A percentile compares a stretch with the other conserved stretches of the same genome.
phyloP scores from a whole-genome alignment of 2,797 vertebrate genomes.

The Lagorchestes hirsutus region DNA sequence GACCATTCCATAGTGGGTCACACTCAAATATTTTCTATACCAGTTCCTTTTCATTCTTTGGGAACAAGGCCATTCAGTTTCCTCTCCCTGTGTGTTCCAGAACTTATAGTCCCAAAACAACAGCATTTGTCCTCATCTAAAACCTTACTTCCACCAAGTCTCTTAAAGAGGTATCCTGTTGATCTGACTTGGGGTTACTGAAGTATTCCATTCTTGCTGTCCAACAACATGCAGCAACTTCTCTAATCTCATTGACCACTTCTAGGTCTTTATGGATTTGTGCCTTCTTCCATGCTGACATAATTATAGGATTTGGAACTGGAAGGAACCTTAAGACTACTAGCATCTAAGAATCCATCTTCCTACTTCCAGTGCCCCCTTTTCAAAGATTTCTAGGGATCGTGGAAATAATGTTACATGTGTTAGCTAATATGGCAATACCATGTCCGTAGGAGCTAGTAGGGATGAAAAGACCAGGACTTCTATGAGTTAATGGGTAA shows the following conservation, averaged over 20 bases:
- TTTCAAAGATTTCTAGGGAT: conserved; percentile 40
- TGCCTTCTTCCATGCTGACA: neutral
- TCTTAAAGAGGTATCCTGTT: neutral
- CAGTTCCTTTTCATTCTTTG: conserved; percentile 19
- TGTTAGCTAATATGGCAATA: neutral
- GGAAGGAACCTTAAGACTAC: neutral
- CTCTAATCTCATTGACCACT: neutral
- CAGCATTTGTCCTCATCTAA: neutral
- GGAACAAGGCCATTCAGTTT: conserved; percentile 24
- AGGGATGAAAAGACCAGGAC: neutral
- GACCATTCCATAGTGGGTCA: conserved; percentile 16
- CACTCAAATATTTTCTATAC: conserved; percentile 46
- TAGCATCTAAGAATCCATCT: conserved; percentile 8
- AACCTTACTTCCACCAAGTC: neutral
- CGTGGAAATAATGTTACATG: conserved; percentile 19
- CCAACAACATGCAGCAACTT: neutral
- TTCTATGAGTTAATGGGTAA: neutral
- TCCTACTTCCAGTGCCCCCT: conserved; percentile 32
- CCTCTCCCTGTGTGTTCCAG: conserved; percentile 18
- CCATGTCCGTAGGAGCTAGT: neutral
- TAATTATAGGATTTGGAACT: neutral
- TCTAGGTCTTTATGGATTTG: neutral
- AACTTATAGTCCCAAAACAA: conserved; percentile 27
- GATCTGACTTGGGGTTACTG: conserved; percentile 10
- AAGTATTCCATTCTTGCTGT: neutral